These are phyloP conservation scores for Dascillus cervinus DNA, from an alignment of 2,888 invertebrate species.

Conservation along the genomic window DNA sequence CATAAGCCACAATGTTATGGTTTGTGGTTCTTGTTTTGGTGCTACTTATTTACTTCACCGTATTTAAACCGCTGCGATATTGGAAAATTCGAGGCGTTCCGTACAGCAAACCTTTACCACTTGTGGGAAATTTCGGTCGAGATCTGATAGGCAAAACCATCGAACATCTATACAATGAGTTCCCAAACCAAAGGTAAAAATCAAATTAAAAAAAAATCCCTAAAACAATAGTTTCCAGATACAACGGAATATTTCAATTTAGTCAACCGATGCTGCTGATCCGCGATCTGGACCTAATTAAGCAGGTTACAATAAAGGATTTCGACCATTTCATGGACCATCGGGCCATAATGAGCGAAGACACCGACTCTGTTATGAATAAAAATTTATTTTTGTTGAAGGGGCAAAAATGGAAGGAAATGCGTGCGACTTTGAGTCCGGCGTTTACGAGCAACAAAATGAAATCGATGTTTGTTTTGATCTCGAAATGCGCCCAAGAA, in stretches of 20 bases:
- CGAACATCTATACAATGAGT: too few species aligned
- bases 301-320: slow-evolving; percentile 17
- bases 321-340: slow-evolving; percentile 5
- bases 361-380: too few species aligned
- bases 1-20: too few species aligned
- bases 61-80: slow-evolving; percentile 13
- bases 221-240: too few species aligned
- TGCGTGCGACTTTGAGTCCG: slow-evolving; percentile 11
- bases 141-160: too few species aligned
- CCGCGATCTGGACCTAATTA: slow-evolving; percentile 23
- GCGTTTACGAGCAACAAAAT: slow-evolving; percentile 17
- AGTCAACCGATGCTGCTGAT: slow-evolving; percentile 6
- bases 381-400: too few species aligned
- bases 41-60: too few species aligned
- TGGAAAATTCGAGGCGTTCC: slow-evolving; percentile 23
- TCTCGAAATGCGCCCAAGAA: slow-evolving; percentile 15
- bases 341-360: too few species aligned
- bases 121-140: slow-evolving; percentile 25
- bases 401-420: slow-evolving; percentile 8
- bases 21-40: too few species aligned
- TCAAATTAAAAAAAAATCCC: too few species aligned
- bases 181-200: too few species aligned
- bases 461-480: slow-evolving; percentile 11
- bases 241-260: slow-evolving; percentile 10
- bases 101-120: slow-evolving; percentile 17